phyloP scores from a whole-genome alignment of 1,140 invertebrate species.

The Drosophila pachea region DNA sequence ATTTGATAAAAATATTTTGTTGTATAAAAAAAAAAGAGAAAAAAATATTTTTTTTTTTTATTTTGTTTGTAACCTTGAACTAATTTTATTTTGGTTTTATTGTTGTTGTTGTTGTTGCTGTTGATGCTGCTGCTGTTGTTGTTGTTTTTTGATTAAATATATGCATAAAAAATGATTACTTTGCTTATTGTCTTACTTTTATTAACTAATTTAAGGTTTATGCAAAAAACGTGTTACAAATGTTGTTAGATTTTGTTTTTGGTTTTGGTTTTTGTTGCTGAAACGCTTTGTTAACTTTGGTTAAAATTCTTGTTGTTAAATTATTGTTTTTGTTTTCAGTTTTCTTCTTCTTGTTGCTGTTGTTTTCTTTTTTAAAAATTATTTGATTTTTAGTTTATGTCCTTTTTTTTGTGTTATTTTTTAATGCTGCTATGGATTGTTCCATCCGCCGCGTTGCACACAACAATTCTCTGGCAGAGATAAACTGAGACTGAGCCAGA shows the following conservation, averaged over 20 bases:
- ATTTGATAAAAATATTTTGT: slow-evolving; percentile 35
- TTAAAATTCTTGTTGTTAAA: slow-evolving; percentile 62
- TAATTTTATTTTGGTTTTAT: slow-evolving; percentile 6
- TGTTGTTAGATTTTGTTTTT: slow-evolving; percentile 39
- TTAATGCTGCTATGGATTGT: slow-evolving; percentile 27
- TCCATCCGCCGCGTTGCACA: slow-evolving; percentile 72
- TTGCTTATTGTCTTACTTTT: slow-evolving; percentile 36
- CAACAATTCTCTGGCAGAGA: slow-evolving; percentile 76
- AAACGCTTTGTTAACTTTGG: slow-evolving; percentile 74
- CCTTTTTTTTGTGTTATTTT: slow-evolving; percentile 24
- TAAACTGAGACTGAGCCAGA: slow-evolving; percentile 70
- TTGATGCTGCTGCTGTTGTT: neutral
- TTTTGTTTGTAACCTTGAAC: slow-evolving; percentile 33
- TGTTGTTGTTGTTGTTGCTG: neutral
- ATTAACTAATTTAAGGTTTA: slow-evolving; percentile 26
- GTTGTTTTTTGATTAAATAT: slow-evolving; percentile 1
- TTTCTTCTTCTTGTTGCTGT: slow-evolving; percentile 1
- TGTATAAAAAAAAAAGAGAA: slow-evolving; percentile 46
- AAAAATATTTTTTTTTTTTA: neutral
- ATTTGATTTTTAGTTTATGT: slow-evolving; percentile 36
- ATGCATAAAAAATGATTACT: slow-evolving; percentile 26
- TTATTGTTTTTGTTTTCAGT: slow-evolving; percentile 31
- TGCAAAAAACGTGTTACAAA: slow-evolving; percentile 50
- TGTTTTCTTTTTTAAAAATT: slow-evolving; percentile 24
- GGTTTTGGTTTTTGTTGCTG: slow-evolving; percentile 56